phyloP scores from a whole-genome alignment of 1,140 invertebrate genomes.

The Bombus superbus region DNA sequence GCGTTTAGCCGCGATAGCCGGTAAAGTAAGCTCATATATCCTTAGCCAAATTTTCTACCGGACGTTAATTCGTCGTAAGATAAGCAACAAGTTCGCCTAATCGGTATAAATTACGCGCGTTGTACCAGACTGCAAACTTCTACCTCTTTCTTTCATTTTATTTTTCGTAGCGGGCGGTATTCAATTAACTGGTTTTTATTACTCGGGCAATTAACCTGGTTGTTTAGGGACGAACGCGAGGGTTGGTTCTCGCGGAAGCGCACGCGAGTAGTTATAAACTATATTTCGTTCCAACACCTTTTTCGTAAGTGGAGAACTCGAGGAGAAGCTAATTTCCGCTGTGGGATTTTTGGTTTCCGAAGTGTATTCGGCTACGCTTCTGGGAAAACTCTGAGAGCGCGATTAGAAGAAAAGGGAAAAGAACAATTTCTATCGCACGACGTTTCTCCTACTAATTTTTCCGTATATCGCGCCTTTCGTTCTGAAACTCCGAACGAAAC shows the following conservation, averaged over 20 bases:
- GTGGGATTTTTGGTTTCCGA: neutral
- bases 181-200: neutral
- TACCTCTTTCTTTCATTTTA: neutral
- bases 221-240: neutral
- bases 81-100: neutral
- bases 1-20: neutral
- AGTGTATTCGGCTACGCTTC: too few relatives aligned
- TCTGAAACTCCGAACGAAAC: too few relatives aligned
- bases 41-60: neutral
- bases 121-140: neutral
- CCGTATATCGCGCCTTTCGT: neutral
- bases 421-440: neutral
- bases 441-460: neutral
- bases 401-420: neutral
- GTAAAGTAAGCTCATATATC: neutral
- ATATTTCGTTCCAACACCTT: neutral
- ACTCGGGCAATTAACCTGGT: neutral
- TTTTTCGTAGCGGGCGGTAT: neutral
- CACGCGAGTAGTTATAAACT: neutral
- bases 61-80: neutral
- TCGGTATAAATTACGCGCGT: neutral
- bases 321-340: neutral
- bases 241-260: neutral
- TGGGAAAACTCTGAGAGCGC: neutral
- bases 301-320: neutral